Conservation (phyloP, 1,140 invertebrate species). For the Fopius arisanus region DNA sequence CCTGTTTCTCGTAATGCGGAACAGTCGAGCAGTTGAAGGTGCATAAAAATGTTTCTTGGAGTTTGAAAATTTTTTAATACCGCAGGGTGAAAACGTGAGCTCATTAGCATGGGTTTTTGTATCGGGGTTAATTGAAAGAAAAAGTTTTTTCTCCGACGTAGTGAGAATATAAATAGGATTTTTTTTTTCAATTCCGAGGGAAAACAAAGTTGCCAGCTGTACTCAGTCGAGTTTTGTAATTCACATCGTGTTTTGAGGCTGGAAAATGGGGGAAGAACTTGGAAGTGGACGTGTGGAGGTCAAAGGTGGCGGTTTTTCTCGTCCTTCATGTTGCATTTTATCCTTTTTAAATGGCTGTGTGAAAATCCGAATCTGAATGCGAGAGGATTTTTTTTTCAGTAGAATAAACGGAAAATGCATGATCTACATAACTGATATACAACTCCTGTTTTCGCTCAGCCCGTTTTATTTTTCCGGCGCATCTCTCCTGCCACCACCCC, state of each 20-base stretch:
- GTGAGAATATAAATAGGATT: neutral
- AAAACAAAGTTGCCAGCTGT: neutral
- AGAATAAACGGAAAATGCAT: neutral
- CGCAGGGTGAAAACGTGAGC: neutral
- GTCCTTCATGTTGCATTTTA: neutral
- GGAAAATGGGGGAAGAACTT: neutral
- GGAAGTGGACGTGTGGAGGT: neutral
- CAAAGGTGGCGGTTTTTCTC: neutral
- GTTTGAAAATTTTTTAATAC: neutral
- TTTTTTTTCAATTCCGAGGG: no score
- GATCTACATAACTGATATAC: slow-evolving; percentile 1
- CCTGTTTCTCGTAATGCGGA: no score
- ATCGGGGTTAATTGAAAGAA: slow-evolving; percentile 3
- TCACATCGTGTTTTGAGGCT: neutral
- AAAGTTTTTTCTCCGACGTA: neutral
- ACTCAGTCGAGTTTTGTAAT: neutral
- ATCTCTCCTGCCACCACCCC: neutral
- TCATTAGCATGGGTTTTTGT: neutral
- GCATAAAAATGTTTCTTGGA: neutral
- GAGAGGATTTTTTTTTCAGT: neutral
- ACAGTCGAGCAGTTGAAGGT: neutral
- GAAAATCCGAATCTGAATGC: neutral
- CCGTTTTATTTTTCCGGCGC: neutral
- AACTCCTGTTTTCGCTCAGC: neutral
- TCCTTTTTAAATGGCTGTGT: neutral